Percentiles rank a stretch among this genome's conserved stretches.
These are phyloP conservation scores for Petromus typicus DNA, from an alignment of 2,113 vertebrate species.

Conservation along the genomic window DNA sequence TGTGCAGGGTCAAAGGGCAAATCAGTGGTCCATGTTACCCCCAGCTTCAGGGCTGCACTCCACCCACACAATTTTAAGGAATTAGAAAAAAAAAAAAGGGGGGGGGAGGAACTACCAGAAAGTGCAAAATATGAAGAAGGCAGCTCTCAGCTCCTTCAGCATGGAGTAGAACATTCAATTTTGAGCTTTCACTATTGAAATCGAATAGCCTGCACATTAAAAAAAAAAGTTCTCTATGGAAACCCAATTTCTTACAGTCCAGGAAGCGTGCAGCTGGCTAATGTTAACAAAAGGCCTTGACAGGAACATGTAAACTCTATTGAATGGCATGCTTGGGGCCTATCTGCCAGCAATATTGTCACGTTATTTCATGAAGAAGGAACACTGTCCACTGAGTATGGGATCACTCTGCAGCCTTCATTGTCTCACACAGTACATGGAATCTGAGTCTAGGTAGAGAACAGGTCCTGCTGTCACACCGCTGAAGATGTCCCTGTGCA, in stretches of 20 bases:
- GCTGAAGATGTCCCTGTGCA: constrained; percentile 86
- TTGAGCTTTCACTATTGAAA: constrained; percentile 84
- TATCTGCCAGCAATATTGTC: constrained; percentile 89
- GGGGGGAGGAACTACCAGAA: constrained; percentile 91
- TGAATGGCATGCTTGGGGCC: constrained; percentile 88
- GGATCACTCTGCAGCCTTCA: constrained; percentile 90
- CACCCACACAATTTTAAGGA: constrained; percentile 88
- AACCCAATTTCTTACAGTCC: constrained; percentile 85
- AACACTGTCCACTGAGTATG: constrained; percentile 90
- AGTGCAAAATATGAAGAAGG: constrained; percentile 93
- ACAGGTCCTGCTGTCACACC: constrained; percentile 85
- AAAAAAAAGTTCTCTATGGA: constrained; percentile 81
- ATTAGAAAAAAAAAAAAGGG: constrained; percentile 83
- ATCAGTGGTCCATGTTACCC: constrained; percentile 88
- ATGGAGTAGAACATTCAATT: constrained; percentile 88
- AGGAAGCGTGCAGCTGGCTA: constrained; percentile 90
- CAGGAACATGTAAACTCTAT: constrained; percentile 89
- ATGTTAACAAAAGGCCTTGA: constrained; percentile 89
- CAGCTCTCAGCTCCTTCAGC: constrained; percentile 88
- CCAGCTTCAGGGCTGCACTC: constrained; percentile 89
- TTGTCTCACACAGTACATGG: constrained; percentile 86
- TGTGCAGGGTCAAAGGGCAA: constrained; percentile 91
- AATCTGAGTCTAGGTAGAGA: constrained; percentile 86
- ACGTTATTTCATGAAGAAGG: constrained; percentile 85
- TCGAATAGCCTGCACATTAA: constrained; percentile 84